Evolutionary conservation across 2,797 vertebrate genomes (phyloP).

Genomic region (Arctocebus calabarensis): DNA sequence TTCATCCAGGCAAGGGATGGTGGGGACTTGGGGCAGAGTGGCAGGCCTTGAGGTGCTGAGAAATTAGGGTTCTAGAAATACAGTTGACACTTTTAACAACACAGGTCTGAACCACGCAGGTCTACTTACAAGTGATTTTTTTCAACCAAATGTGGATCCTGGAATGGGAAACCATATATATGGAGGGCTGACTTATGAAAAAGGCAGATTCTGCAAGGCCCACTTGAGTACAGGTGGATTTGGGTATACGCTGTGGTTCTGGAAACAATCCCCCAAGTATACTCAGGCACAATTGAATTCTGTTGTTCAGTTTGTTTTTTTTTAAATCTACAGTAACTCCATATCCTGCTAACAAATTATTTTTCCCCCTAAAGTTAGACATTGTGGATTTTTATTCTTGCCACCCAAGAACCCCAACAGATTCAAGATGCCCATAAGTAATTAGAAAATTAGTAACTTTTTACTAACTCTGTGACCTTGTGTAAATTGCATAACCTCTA

Average conservation of each 20-base stretch:
- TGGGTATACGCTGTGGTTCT: neutral
- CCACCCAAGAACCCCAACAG: neutral
- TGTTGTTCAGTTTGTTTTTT: neutral
- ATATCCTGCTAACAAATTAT: neutral
- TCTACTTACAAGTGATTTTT: neutral
- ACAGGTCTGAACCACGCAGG: neutral
- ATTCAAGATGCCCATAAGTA: slow-evolving; percentile 16
- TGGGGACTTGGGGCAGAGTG: neutral
- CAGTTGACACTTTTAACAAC: neutral
- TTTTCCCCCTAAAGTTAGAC: slow-evolving; percentile 41
- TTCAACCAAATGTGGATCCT: neutral
- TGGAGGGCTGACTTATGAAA: neutral
- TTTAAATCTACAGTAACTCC: neutral
- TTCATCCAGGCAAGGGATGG: neutral
- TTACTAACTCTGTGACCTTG: slow-evolving; percentile 42
- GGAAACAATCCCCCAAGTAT: neutral
- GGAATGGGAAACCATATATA: neutral
- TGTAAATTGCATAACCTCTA: slow-evolving; percentile 6
- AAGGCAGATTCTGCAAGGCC: neutral
- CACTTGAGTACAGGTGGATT: neutral
- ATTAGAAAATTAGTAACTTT: slow-evolving; percentile 53
- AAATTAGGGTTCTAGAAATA: neutral
- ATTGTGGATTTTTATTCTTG: slow-evolving; percentile 31
- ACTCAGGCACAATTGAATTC: neutral
- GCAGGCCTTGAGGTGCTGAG: neutral